phyloP scores from a whole-genome alignment of 2,113 vertebrate species.

The Coracopsis vasa region DNA sequence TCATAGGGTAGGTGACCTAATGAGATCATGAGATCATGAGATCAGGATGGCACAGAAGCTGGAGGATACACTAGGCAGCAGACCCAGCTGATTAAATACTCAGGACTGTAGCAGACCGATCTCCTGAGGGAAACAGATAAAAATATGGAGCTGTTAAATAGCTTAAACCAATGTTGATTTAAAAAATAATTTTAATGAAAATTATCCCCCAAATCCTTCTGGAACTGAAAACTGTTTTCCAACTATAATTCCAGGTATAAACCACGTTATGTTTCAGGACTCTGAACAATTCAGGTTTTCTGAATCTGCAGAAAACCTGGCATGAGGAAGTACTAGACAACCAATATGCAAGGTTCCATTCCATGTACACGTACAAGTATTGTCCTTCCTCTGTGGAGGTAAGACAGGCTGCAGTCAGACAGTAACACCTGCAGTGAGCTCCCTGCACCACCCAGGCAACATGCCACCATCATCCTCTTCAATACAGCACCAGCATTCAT shows the following conservation, averaged over 20 bases:
- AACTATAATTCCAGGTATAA: background rate
- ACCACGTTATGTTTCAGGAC: background rate
- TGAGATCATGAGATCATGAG: background rate
- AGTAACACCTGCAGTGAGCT: background rate
- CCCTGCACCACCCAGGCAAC: background rate
- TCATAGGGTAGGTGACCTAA: background rate
- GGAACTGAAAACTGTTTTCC: background rate
- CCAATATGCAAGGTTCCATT: background rate
- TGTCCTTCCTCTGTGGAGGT: background rate
- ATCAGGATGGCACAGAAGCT: background rate
- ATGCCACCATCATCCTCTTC: background rate
- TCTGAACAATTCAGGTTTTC: background rate
- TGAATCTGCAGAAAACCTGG: background rate
- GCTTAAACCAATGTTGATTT: background rate
- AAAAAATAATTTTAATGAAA: background rate
- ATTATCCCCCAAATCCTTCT: background rate
- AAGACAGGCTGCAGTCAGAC: background rate
- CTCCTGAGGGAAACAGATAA: background rate
- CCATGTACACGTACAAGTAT: accelerated
- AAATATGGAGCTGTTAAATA: background rate
- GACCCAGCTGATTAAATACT: background rate
- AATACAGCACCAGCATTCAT: background rate
- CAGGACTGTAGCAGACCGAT: background rate
- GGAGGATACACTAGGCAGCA: background rate
- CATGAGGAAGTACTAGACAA: background rate